These are phyloP conservation scores for Stegostoma tigrinum DNA, from an alignment of 2,113 vertebrate species.

Conservation along the genomic window DNA sequence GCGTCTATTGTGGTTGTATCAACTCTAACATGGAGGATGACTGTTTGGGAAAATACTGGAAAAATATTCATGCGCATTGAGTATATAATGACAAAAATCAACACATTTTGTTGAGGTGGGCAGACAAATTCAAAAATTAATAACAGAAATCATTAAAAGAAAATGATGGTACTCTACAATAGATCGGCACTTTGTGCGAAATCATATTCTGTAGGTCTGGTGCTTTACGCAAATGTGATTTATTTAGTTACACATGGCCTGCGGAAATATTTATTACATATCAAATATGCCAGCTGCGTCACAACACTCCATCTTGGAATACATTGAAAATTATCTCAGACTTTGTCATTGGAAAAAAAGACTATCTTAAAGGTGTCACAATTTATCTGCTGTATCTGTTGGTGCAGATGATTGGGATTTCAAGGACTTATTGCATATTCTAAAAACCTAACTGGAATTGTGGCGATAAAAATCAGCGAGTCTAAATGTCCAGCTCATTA, in stretches of 20 bases:
- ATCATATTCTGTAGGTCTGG: neutral
- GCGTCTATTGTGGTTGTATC: neutral
- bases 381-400: neutral
- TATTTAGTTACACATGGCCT: neutral
- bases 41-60: neutral
- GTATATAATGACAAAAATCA: neutral
- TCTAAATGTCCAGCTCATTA: neutral
- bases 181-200: neutral
- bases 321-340: neutral
- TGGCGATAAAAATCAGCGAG: neutral
- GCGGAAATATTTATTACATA: neutral
- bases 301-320: neutral
- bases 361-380: neutral
- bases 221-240: neutral
- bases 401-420: neutral
- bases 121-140: neutral
- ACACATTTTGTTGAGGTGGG: neutral
- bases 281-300: neutral
- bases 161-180: neutral
- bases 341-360: neutral
- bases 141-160: neutral
- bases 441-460: neutral
- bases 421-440: neutral
- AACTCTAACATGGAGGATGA: neutral
- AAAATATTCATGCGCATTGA: neutral